phyloP scores from a whole-genome alignment of 2,113 vertebrate species.

The Ramphastos sulfuratus region DNA sequence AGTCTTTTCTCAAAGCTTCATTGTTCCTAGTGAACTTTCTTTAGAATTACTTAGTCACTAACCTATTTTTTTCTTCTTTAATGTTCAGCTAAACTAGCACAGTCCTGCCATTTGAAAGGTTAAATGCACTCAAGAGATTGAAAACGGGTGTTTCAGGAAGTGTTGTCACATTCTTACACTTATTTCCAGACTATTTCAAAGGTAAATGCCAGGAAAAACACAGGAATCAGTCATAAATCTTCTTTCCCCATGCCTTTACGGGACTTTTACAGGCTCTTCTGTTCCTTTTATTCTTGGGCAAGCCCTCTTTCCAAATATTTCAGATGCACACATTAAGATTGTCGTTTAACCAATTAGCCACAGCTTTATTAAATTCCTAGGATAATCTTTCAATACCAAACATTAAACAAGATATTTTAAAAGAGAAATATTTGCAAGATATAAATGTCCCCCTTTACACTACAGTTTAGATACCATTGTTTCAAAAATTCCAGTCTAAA shows the following conservation, averaged over 20 bases:
- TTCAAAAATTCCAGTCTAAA: not conserved
- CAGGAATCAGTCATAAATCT: conserved; percentile 14
- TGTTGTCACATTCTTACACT: not conserved
- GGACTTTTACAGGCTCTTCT: not conserved
- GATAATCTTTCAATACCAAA: not conserved
- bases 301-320: not conserved
- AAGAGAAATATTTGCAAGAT: not conserved
- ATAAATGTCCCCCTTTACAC: not conserved
- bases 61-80: not conserved
- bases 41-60: not conserved
- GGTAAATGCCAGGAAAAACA: conserved; percentile 17
- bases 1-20: not conserved
- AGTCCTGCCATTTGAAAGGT: not conserved
- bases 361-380: not conserved
- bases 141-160: conserved; percentile 19
- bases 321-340: not conserved
- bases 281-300: not conserved
- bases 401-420: not conserved
- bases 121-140: not conserved
- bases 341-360: not conserved
- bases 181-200: conserved; percentile 35
- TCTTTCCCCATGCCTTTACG: not conserved
- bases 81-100: not conserved
- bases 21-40: not conserved
- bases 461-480: not conserved